A percentile compares a stretch with the other conserved stretches of the same genome.
phyloP scores from a whole-genome alignment of 2,113 vertebrate genomes.

The Platysternon megacephalum region DNA sequence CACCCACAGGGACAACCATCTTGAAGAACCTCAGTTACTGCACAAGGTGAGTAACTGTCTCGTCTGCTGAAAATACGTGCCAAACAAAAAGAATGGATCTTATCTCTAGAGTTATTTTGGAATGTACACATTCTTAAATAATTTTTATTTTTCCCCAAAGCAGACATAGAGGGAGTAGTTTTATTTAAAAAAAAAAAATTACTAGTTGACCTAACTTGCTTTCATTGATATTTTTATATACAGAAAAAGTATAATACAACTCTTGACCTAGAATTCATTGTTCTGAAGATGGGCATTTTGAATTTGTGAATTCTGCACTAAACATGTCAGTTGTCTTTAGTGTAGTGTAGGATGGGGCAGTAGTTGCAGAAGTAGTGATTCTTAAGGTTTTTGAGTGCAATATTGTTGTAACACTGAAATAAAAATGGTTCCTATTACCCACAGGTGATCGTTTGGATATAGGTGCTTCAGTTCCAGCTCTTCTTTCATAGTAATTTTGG shows the following conservation, averaged over 20 bases:
- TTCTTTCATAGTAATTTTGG: not conserved
- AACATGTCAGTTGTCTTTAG: not conserved
- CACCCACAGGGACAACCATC: too few relatives aligned
- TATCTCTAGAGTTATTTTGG: not conserved
- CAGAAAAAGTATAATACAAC: not conserved
- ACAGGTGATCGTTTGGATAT: not conserved
- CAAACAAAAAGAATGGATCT: not conserved
- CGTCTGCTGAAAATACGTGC: not conserved
- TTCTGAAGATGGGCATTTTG: not conserved
- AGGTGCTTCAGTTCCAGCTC: not conserved
- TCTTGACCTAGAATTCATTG: not conserved
- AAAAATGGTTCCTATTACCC: not conserved
- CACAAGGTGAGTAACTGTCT: too few relatives aligned
- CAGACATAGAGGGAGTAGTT: not conserved
- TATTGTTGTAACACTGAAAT: not conserved
- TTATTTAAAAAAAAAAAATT: not conserved
- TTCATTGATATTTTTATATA: not conserved
- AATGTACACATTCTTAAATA: not conserved
- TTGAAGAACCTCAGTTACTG: too few relatives aligned
- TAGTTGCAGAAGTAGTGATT: not conserved
- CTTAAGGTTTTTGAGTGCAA: not conserved
- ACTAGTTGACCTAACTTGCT: not conserved
- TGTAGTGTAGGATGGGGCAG: not conserved
- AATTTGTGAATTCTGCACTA: not conserved
- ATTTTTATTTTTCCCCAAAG: not conserved